These are phyloP conservation scores for Aplocera efformata DNA, from an alignment of 2,888 invertebrate genomes.

Conservation along the genomic window DNA sequence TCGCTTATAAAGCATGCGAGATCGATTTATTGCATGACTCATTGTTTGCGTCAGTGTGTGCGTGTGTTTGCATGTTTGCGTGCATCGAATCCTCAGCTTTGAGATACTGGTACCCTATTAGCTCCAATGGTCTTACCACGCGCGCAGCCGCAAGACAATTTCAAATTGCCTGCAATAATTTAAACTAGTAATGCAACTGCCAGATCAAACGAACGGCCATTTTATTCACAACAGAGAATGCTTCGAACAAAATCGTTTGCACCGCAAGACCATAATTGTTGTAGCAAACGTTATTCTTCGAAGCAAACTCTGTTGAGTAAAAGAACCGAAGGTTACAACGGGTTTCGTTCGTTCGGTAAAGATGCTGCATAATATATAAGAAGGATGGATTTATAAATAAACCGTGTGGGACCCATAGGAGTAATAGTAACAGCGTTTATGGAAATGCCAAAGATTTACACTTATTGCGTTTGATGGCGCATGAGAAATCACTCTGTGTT, in stretches of 20 bases:
- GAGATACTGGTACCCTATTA: constrained; percentile 16
- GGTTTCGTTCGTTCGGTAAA: no score
- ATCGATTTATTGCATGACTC: no score
- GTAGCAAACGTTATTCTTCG: no score
- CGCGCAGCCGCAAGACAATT: constrained; percentile 60
- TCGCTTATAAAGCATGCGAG: no score
- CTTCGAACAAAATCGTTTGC: no score
- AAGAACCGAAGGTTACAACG: no score
- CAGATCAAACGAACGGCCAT: no score
- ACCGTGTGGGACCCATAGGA: constrained; percentile 41
- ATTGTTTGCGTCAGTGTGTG: background rate
- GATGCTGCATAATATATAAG: constrained; percentile 35
- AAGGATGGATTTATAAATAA: constrained; percentile 62
- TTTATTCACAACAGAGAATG: no score
- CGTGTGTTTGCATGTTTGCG: background rate
- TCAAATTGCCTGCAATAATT: constrained; percentile 65
- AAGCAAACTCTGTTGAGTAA: no score
- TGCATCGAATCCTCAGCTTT: constrained; percentile 3
- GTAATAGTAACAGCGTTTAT: constrained; percentile 60
- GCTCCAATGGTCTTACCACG: constrained; percentile 24
- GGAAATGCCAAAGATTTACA: constrained; percentile 56
- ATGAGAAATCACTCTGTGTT: constrained; percentile 37
- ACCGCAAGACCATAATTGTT: no score
- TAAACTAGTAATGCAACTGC: constrained; percentile 39
- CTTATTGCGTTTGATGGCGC: constrained; percentile 53